Conservation (phyloP, 2,113 vertebrate species). For the Caloenas nicobarica region DNA sequence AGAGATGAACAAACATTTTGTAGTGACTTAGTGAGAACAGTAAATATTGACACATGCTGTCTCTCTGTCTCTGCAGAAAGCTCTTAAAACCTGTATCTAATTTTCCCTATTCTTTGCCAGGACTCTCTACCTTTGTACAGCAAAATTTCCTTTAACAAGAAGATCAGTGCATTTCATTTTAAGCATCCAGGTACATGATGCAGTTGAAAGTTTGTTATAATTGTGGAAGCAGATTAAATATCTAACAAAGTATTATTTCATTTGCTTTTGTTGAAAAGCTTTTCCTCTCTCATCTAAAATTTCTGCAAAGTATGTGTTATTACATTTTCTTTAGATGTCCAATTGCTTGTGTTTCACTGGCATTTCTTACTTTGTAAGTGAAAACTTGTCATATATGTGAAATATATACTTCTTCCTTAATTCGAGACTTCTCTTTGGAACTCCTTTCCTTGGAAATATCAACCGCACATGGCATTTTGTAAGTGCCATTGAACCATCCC, state of each 20-base stretch:
- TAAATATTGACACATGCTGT: not conserved
- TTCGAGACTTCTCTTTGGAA: not conserved
- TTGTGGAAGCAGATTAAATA: not conserved
- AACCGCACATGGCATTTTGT: not conserved
- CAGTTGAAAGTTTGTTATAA: not conserved
- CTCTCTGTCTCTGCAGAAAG: not conserved
- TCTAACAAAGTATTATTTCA: not conserved
- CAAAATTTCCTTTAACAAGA: not conserved
- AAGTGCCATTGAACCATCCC: not conserved
- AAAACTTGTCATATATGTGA: not conserved
- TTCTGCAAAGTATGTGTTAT: not conserved
- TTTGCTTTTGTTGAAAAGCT: not conserved
- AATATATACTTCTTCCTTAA: not conserved
- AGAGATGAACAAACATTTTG: not conserved
- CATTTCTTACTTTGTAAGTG: not conserved
- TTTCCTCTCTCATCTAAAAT: not conserved
- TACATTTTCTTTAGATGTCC: not conserved
- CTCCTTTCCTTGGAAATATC: not conserved
- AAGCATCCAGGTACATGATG: not conserved
- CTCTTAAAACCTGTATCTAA: not conserved
- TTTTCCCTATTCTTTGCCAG: not conserved
- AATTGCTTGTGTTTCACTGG: not conserved
- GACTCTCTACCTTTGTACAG: not conserved
- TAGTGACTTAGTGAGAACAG: conserved; percentile 24
- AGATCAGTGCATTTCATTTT: not conserved